These are phyloP conservation scores for Tinamus major DNA, from an alignment of 2,797 vertebrate species.

Conservation along the genomic window DNA sequence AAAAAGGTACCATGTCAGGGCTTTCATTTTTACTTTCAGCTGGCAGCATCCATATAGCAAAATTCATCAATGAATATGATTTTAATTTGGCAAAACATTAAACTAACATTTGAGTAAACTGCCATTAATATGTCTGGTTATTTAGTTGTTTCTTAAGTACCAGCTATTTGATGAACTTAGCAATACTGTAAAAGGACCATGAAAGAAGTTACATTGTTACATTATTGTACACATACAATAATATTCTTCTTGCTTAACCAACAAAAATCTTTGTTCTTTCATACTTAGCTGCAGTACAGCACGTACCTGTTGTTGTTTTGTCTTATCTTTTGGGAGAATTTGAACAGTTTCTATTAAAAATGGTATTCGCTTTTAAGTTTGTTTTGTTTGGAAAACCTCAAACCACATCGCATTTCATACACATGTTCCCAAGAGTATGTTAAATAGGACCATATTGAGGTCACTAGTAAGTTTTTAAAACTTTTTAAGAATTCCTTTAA, in stretches of 20 bases:
- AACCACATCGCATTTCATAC: slow-evolving; percentile 75
- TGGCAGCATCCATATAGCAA: background rate
- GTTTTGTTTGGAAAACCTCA: slow-evolving; percentile 78
- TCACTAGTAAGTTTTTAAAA: slow-evolving; percentile 75
- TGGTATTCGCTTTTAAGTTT: slow-evolving; percentile 77
- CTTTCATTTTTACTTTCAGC: slow-evolving; percentile 3
- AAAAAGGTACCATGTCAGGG: background rate
- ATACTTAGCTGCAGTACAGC: slow-evolving; percentile 1
- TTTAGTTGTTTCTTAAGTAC: background rate
- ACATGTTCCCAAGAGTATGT: slow-evolving; percentile 68
- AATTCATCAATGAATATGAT: background rate
- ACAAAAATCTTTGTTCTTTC: slow-evolving; percentile 33
- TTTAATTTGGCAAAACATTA: background rate
- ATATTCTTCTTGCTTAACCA: background rate
- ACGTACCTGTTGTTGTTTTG: slow-evolving; percentile 65
- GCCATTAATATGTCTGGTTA: background rate
- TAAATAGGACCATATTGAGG: slow-evolving; percentile 78
- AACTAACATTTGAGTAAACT: background rate
- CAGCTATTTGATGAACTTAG: background rate
- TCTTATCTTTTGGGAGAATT: slow-evolving; percentile 61
- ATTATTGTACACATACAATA: too few species aligned
- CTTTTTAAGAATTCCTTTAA: slow-evolving; percentile 79
- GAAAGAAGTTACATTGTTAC: background rate
- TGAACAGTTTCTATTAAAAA: slow-evolving; percentile 75
- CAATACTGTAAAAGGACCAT: background rate